These are phyloP conservation scores for Glaucidium brasilianum DNA, from an alignment of 2,113 vertebrate species.

Conservation along the genomic window DNA sequence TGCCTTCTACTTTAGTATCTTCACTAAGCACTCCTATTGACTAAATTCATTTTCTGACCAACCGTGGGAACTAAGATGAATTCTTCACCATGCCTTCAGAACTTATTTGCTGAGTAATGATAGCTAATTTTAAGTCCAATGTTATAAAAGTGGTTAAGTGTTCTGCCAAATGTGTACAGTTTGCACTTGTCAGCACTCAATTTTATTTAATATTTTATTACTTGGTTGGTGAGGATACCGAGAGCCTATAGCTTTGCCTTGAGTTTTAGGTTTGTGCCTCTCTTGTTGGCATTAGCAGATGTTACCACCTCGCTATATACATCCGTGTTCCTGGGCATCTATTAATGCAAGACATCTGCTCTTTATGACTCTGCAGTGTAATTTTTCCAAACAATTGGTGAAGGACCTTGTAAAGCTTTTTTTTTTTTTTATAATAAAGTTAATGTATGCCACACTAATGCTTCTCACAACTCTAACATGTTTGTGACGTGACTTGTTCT, in stretches of 20 bases:
- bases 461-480: not conserved
- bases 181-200: not conserved
- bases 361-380: not conserved
- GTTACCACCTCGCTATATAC: not conserved
- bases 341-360: not conserved
- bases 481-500: not conserved
- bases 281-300: not conserved
- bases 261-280: not conserved
- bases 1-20: not conserved
- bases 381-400: not conserved
- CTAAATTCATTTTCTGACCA: not conserved
- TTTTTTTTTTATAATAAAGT: not conserved
- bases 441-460: not conserved
- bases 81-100: not conserved
- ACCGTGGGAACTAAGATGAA: not conserved
- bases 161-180: not conserved
- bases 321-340: not conserved
- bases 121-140: not conserved
- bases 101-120: not conserved
- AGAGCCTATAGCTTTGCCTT: not conserved
- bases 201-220: not conserved
- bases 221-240: not conserved
- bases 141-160: not conserved
- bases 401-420: not conserved
- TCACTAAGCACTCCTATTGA: not conserved